These are phyloP conservation scores for Manis crassicaudata DNA, from an alignment of 2,797 vertebrate genomes.

Conservation along the genomic window DNA sequence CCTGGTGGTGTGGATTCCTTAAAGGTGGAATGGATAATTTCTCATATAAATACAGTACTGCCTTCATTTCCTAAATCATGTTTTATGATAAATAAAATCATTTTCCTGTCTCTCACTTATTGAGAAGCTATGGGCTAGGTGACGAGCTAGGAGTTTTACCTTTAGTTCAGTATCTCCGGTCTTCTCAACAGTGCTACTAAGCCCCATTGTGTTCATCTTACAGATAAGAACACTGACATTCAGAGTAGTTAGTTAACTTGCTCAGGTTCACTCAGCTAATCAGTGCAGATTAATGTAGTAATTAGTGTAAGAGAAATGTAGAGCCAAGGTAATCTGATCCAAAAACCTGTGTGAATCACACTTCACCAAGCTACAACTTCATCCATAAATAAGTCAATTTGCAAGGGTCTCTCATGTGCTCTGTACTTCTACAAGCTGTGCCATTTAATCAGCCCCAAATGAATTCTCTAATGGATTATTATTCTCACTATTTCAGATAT, in stretches of 20 bases:
- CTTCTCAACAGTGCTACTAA: background rate
- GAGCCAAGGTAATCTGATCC: background rate
- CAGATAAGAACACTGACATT: background rate
- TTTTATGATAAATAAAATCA: background rate
- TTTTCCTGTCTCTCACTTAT: background rate
- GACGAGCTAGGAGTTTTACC: background rate
- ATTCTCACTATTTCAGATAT: background rate
- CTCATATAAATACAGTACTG: background rate
- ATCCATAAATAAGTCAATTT: background rate
- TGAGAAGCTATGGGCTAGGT: background rate
- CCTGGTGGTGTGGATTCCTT: background rate
- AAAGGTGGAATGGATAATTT: background rate
- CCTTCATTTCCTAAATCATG: background rate
- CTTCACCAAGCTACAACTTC: background rate
- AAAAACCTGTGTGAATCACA: background rate
- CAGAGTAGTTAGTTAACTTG: background rate
- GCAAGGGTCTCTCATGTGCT: background rate
- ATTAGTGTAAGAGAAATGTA: background rate
- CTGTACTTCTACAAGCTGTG: background rate
- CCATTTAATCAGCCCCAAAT: background rate
- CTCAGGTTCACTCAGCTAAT: background rate
- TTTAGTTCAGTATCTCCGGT: background rate
- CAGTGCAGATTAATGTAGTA: background rate
- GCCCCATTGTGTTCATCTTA: background rate
- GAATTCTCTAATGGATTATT: background rate